Evolutionary conservation across 1,140 invertebrate species (phyloP).

Genomic region (Bombus breviceps): DNA sequence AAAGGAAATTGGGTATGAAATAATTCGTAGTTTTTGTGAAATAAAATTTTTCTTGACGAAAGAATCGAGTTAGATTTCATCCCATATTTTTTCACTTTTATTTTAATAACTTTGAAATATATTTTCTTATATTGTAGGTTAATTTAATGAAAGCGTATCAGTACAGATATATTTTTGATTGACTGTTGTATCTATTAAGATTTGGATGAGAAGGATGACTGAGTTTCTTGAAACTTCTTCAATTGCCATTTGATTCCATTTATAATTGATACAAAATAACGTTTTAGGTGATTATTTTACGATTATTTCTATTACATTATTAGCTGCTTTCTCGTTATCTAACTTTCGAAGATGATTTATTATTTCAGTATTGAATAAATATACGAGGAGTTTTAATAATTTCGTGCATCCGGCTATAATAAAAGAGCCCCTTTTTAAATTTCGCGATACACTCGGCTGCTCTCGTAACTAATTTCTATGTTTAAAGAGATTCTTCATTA

Average conservation of each 20-base stretch:
- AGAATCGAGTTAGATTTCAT: no score
- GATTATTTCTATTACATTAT: not conserved
- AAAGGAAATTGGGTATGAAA: no score
- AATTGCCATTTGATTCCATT: not conserved
- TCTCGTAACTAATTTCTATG: not conserved
- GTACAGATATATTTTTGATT: no score
- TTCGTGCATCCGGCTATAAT: not conserved
- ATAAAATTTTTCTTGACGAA: no score
- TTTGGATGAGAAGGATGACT: no score
- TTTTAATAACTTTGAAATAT: no score
- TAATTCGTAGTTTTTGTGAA: no score
- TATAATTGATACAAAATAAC: no score
- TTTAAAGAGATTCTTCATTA: not conserved
- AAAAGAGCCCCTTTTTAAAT: not conserved
- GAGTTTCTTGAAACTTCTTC: not conserved
- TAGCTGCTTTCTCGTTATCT: not conserved
- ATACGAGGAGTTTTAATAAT: not conserved
- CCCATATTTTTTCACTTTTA: no score
- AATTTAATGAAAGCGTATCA: no score
- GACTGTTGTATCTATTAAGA: no score
- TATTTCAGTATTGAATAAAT: not conserved
- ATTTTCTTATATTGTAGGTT: no score
- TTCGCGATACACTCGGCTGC: not conserved
- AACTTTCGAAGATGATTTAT: not conserved
- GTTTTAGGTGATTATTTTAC: not conserved